A percentile compares a stretch with the other conserved stretches of the same genome.
These are phyloP conservation scores for Podabrus alpinus DNA, from an alignment of 2,888 invertebrate genomes.

Conservation along the genomic window DNA sequence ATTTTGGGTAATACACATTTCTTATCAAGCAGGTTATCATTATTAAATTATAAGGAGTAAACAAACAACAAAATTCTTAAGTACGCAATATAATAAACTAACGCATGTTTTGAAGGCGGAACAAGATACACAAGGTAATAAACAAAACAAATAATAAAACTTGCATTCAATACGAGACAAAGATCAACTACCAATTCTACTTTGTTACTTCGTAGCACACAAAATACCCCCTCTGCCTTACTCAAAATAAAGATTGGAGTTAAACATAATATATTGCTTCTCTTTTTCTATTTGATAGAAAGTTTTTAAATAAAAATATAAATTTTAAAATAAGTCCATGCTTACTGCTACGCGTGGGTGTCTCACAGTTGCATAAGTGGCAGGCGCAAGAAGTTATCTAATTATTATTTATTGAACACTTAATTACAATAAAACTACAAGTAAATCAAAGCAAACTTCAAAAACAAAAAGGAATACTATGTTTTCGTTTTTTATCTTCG, in stretches of 20 bases:
- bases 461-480: no score
- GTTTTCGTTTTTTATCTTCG: no score
- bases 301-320: neutral
- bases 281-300: neutral
- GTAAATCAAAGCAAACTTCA: no score
- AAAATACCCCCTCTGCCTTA: neutral
- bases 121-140: neutral
- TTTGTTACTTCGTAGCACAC: neutral
- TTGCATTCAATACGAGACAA: neutral
- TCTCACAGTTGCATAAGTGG: neutral
- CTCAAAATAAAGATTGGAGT: neutral
- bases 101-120: neutral
- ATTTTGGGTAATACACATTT: neutral
- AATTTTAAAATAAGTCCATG: neutral
- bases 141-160: neutral
- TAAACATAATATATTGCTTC: neutral
- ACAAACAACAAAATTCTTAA: neutral
- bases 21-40: constrained; percentile 4
- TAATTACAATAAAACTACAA: no score
- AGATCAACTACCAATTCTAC: neutral
- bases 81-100: neutral
- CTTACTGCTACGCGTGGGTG: neutral
- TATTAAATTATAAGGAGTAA: neutral
- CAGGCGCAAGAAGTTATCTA: neutral
- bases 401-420: no score